phyloP scores from a whole-genome alignment of 2,888 invertebrate genomes.

The Alcis repandata region DNA sequence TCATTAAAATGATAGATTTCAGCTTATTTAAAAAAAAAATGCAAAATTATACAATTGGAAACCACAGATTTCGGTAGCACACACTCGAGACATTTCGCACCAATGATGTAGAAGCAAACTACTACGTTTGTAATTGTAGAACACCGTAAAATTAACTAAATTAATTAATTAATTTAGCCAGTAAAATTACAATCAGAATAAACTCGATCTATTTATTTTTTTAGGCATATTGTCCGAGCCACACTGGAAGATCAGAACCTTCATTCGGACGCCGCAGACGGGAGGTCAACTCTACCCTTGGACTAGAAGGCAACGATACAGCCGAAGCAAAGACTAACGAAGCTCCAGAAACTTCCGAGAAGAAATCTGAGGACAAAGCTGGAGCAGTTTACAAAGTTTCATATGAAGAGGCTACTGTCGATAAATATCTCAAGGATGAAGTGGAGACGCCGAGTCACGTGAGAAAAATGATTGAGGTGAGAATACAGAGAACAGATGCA shows the following conservation, averaged over 20 bases:
- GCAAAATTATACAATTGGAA: no score
- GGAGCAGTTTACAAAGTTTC: conserved; percentile 74
- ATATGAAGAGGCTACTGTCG: conserved; percentile 74
- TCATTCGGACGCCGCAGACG: conserved; percentile 92
- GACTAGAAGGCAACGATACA: conserved; percentile 67
- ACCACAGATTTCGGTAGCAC: no score
- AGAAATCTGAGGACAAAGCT: conserved; percentile 41
- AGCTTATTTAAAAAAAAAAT: no score
- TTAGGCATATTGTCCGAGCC: conserved; percentile 93
- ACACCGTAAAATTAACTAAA: no score
- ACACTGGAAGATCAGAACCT: conserved; percentile 93
- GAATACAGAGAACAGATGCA: conserved; percentile 44
- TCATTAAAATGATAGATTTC: no score
- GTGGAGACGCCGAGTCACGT: conserved; percentile 91
- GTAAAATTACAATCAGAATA: background rate
- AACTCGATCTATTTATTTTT: conserved; percentile 18
- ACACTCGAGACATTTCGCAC: no score
- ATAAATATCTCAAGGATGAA: conserved; percentile 82
- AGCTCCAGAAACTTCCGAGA: conserved; percentile 50
- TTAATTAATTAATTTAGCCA: background rate
- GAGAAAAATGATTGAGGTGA: conserved; percentile 95
- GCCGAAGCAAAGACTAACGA: conserved; percentile 63
- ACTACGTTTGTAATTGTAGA: no score
- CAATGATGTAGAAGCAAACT: no score
- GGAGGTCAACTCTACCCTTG: conserved; percentile 77